phyloP scores from a whole-genome alignment of 2,113 vertebrate genomes.

The Ammodytes dubius region DNA sequence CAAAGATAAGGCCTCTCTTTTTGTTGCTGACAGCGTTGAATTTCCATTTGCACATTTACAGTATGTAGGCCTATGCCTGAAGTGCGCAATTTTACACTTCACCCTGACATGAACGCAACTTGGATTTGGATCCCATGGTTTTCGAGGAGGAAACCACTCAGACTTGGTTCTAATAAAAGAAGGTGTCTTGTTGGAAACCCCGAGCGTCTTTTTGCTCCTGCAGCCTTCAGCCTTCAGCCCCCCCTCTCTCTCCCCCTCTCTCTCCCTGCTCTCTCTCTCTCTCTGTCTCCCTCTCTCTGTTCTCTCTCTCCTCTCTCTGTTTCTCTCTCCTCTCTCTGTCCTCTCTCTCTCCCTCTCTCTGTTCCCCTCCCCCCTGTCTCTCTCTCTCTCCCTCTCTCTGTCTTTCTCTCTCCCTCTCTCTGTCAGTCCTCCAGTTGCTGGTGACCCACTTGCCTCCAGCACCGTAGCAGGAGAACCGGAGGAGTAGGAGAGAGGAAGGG shows the following conservation, averaged over 20 bases:
- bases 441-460: constrained; percentile 72
- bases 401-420: background rate
- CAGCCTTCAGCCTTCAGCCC: background rate
- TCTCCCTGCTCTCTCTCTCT: background rate
- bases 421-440: constrained; percentile 49
- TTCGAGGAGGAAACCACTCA: constrained; percentile 16
- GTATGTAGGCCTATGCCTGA: background rate
- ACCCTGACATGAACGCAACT: constrained; percentile 12
- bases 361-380: background rate
- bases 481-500: constrained; percentile 52
- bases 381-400: background rate
- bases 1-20: constrained; percentile 7
- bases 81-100: background rate
- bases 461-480: constrained; percentile 52
- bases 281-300: background rate
- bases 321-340: background rate
- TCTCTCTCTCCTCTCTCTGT: background rate
- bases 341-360: background rate
- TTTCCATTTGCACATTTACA: background rate
- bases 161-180: constrained; percentile 34
- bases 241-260: background rate
- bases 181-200: constrained; percentile 6
- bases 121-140: background rate
- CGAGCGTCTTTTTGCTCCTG: background rate
- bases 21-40: background rate